Evolutionary conservation across 2,113 vertebrate genomes (phyloP).

Genomic region (Python bivittatus): DNA sequence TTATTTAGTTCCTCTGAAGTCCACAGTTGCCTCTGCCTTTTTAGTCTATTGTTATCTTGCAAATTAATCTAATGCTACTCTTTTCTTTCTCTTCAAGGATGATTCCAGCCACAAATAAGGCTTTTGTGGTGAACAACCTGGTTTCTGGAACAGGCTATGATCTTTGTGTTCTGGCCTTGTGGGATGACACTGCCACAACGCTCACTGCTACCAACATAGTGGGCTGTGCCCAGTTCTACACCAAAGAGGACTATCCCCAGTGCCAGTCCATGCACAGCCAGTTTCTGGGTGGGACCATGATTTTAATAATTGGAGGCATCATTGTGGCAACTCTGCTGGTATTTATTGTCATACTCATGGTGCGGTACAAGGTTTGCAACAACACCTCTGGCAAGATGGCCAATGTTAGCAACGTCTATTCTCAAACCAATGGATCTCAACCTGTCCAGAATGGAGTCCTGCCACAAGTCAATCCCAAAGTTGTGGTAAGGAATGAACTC

Average conservation of each 20-base stretch:
- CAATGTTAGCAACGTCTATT: slow-evolving; percentile 86
- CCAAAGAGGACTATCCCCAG: slow-evolving; percentile 89
- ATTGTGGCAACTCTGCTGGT: slow-evolving; percentile 94
- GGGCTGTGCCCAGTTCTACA: slow-evolving; percentile 92
- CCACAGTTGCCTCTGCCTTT: background rate
- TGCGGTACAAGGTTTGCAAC: slow-evolving; percentile 92
- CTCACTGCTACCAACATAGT: slow-evolving; percentile 96
- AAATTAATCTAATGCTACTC: background rate
- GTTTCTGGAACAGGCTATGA: slow-evolving; percentile 94
- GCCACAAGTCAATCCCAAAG: slow-evolving; percentile 82
- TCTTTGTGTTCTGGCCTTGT: slow-evolving; percentile 94
- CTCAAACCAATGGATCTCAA: slow-evolving; percentile 88
- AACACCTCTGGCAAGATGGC: slow-evolving; percentile 83
- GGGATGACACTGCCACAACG: slow-evolving; percentile 93
- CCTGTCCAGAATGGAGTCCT: slow-evolving; percentile 79
- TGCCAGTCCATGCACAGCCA: slow-evolving; percentile 94
- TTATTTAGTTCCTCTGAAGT: background rate
- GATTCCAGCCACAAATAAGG: slow-evolving; percentile 92
- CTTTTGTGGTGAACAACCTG: slow-evolving; percentile 93
- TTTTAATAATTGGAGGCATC: slow-evolving; percentile 93
- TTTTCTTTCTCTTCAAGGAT: slow-evolving; percentile 77
- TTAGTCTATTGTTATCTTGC: background rate
- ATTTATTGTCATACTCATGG: slow-evolving; percentile 96
- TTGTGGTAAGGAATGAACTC: slow-evolving; percentile 86
- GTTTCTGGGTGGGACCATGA: slow-evolving; percentile 95